These are phyloP conservation scores for Halcyon chelicuti DNA, from an alignment of 2,797 vertebrate genomes.

Conservation along the genomic window DNA sequence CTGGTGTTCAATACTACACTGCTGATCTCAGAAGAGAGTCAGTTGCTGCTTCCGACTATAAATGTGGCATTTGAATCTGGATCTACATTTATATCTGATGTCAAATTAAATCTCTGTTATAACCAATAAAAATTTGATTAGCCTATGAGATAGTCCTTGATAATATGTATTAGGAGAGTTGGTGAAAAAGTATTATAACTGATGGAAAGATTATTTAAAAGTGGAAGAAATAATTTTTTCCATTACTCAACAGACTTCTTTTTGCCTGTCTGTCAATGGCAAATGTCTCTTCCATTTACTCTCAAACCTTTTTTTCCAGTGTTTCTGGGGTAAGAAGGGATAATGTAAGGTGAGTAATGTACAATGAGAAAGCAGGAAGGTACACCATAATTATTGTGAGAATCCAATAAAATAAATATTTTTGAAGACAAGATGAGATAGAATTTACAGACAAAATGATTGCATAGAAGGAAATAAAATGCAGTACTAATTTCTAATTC, in stretches of 20 bases:
- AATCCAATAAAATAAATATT: background rate
- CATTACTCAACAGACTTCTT: background rate
- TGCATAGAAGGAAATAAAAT: background rate
- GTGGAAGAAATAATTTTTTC: background rate
- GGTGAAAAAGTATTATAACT: background rate
- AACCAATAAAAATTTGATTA: background rate
- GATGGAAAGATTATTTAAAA: background rate
- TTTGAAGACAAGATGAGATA: background rate
- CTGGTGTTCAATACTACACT: background rate
- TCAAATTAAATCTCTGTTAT: background rate
- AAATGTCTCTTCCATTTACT: background rate
- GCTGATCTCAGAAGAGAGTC: background rate
- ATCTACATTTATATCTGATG: background rate
- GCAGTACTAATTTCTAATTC: background rate
- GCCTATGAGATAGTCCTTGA: background rate
- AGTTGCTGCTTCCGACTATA: background rate
- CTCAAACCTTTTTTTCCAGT: background rate
- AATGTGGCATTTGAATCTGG: background rate
- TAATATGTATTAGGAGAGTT: background rate
- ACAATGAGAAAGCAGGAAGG: fast-evolving
- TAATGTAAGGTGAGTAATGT: background rate
- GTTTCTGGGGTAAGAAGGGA: background rate
- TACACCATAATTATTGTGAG: background rate
- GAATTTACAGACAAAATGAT: background rate
- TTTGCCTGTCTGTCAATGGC: background rate